Percentiles rank a stretch among this genome's conserved stretches.
Evolutionary conservation across 2,888 invertebrate genomes (phyloP).

Genomic region (Argyra leucocephala): DNA sequence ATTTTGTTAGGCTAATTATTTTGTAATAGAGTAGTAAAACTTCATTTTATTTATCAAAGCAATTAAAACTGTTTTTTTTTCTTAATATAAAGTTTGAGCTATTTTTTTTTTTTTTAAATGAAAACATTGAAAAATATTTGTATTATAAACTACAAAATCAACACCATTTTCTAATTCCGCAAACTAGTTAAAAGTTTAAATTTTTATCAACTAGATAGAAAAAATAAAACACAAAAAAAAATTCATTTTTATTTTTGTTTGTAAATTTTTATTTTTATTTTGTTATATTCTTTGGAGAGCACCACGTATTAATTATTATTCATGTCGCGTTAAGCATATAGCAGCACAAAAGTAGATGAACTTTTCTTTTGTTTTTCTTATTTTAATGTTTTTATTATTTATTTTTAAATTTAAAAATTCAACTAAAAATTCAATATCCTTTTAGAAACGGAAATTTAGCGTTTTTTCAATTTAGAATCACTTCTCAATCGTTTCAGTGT

Average conservation of each 20-base stretch:
- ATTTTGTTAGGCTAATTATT: too few relatives aligned
- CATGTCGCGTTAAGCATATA: conserved; percentile 1
- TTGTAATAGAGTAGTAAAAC: too few relatives aligned
- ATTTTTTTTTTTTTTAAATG: background rate
- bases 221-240: background rate
- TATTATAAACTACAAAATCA: background rate
- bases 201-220: background rate
- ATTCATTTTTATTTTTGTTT: background rate
- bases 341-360: background rate
- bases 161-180: conserved; percentile 1
- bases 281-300: background rate
- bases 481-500: background rate
- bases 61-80: too few relatives aligned
- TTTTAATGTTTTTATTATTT: too few relatives aligned
- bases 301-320: conserved; percentile 2
- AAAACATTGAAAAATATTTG: background rate
- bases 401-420: background rate
- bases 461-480: background rate
- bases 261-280: background rate
- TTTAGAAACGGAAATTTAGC: background rate
- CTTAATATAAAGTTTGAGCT: too few relatives aligned
- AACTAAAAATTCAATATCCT: background rate
- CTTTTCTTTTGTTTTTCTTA: too few relatives aligned
- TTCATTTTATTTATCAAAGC: too few relatives aligned
- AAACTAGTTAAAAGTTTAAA: conserved; percentile 4